Conservation (phyloP, 2,797 vertebrate genomes). For the Arctocebus calabarensis region DNA sequence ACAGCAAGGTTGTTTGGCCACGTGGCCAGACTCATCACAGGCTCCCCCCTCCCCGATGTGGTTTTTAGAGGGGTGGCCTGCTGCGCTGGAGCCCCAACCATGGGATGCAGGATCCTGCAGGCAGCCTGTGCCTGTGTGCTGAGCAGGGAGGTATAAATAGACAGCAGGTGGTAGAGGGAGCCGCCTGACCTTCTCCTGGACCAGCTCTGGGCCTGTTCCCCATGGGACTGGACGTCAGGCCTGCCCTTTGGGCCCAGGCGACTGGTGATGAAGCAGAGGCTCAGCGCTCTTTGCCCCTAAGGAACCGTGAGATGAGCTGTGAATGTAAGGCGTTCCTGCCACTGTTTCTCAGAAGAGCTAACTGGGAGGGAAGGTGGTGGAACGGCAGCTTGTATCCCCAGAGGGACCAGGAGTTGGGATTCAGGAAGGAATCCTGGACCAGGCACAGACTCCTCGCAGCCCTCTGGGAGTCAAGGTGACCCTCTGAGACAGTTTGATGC, state of each 20-base stretch:
- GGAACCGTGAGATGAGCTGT: background rate
- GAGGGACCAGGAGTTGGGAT: background rate
- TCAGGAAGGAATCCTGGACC: background rate
- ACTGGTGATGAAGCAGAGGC: background rate
- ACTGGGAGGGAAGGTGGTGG: too few species aligned
- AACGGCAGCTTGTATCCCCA: background rate
- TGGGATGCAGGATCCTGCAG: background rate
- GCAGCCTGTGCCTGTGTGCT: fast-evolving
- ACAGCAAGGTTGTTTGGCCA: background rate
- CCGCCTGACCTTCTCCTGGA: slow-evolving; percentile 75
- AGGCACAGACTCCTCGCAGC: background rate
- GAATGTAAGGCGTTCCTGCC: too few species aligned
- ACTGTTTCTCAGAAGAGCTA: background rate
- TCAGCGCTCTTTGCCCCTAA: background rate
- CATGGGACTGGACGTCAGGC: background rate
- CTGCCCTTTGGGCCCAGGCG: background rate
- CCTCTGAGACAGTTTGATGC: background rate
- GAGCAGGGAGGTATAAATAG: slow-evolving; percentile 75
- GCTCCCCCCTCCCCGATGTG: background rate
- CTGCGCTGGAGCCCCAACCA: slow-evolving; percentile 44
- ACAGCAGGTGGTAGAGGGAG: slow-evolving; percentile 79
- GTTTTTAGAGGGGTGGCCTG: background rate
- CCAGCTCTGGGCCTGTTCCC: background rate
- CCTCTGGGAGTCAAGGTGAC: background rate
- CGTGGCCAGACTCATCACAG: background rate